phyloP scores from a whole-genome alignment of 2,113 vertebrate genomes.

The Rattus rattus region DNA sequence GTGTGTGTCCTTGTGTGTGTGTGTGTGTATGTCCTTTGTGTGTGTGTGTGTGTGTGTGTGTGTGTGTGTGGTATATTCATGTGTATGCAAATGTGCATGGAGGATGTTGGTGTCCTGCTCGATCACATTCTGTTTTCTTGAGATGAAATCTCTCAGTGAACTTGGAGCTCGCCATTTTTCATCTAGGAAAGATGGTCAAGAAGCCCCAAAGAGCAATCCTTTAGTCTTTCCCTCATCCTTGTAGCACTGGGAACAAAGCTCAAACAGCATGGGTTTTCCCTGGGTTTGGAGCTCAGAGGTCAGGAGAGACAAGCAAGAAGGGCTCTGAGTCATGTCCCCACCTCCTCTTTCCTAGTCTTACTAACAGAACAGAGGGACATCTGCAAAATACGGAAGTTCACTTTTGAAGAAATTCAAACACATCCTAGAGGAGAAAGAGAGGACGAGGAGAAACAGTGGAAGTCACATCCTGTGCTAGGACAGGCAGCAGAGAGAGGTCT shows the following conservation, averaged over 20 bases:
- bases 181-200: neutral
- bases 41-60: neutral
- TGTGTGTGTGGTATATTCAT: neutral
- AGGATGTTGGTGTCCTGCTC: too few species aligned
- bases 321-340: neutral
- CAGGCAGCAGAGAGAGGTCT: neutral
- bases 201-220: neutral
- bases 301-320: neutral
- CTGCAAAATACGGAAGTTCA: neutral
- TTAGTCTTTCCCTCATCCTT: neutral
- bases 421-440: neutral
- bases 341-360: neutral
- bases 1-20: neutral
- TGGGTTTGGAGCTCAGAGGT: neutral
- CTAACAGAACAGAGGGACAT: neutral
- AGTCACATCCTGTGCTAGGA: neutral
- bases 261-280: neutral
- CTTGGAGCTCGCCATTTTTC: neutral
- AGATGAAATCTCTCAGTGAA: neutral
- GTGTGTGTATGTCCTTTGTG: neutral
- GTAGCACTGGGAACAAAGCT: too few species aligned
- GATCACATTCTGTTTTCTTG: neutral
- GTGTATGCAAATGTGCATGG: neutral
- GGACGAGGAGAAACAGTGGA: neutral
- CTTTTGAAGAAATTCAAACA: conserved; percentile 49